A percentile compares a stretch with the other conserved stretches of the same genome.
Conservation (phyloP, 2,797 vertebrate species). For the Amazonetta brasiliensis region DNA sequence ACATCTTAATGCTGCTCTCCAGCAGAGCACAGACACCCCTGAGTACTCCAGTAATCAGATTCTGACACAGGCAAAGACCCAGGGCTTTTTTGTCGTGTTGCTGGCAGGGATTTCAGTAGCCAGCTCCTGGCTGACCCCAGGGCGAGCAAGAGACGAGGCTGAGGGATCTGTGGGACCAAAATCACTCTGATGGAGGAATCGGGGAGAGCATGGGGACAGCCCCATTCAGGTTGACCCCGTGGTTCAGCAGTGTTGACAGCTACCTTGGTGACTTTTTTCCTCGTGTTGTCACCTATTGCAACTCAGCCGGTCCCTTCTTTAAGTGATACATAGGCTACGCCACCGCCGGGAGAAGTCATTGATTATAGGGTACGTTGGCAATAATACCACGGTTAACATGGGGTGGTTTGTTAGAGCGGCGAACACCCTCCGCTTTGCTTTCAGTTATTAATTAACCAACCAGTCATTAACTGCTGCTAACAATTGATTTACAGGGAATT, state of each 20-base stretch:
- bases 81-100: background rate
- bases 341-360: slow-evolving; percentile 26
- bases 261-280: background rate
- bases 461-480: slow-evolving; percentile 82
- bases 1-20: background rate
- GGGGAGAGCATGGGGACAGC: rapidly evolving
- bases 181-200: rapidly evolving
- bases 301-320: slow-evolving; percentile 20
- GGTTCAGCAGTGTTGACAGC: background rate
- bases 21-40: background rate
- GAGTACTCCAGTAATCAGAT: background rate
- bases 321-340: background rate
- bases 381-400: slow-evolving; percentile 56
- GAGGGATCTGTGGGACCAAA: background rate
- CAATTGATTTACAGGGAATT: slow-evolving; percentile 83
- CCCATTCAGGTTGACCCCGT: background rate
- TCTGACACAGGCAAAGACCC: background rate
- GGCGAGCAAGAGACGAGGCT: background rate
- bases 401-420: slow-evolving; percentile 62
- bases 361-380: slow-evolving; percentile 61
- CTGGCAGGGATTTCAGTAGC: background rate
- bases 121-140: background rate
- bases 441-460: slow-evolving; percentile 85
- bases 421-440: slow-evolving; percentile 80
- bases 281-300: background rate